Base-by-base conservation (phyloP, 2,888 invertebrate genomes). In the Parasteatoda lunata region DNA sequence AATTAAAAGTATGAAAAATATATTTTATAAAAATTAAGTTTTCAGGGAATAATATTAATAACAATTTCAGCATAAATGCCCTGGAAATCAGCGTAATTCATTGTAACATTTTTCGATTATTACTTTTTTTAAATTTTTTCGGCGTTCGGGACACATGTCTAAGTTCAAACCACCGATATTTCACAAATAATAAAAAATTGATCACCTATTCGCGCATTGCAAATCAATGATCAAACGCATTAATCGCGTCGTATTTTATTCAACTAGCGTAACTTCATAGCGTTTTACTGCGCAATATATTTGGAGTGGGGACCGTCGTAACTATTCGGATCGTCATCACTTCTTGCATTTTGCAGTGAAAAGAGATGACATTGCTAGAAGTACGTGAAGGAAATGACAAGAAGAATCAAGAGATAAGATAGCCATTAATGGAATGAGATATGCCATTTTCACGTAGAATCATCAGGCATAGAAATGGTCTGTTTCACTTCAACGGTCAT, bases 401-500 rank as follows among this genome's bases (percentile, higher is more conserved):
- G 52, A 65, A 30, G 45, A 30, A 48, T 15, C 8, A 15, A 51
- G 52, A 81, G 54, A 45, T 47, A 54, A 52, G 54, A 54, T 48
- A 15, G 68, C 69, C 69, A 75, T 75, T 81, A 75, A 13, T 3
- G 54, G 72, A 81, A 59, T 75, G 69, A 52, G 13, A 9, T 8
- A 4, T 7, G 11, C 69, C 69, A 54, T 81, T 81, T 81, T 66
- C 75, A 69, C 80, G 69, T 72, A 49, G 69, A 15, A 9, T 51
- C 70, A 51, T 9, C 51, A 47, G 54, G 70, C 59, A 54, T 78
- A 54, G 65, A 66, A 51, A 79, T 72, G 64, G 72, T 45, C 72
- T 80, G 80, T 66, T 73, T 45, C 71, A 64, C 71, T 79, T 64
- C 71, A 79, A 54, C 52, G 81, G 47, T 13, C 81, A 69, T 73